phyloP scores from a whole-genome alignment of 2,888 invertebrate genomes.

The Tachystola acroxantha region DNA sequence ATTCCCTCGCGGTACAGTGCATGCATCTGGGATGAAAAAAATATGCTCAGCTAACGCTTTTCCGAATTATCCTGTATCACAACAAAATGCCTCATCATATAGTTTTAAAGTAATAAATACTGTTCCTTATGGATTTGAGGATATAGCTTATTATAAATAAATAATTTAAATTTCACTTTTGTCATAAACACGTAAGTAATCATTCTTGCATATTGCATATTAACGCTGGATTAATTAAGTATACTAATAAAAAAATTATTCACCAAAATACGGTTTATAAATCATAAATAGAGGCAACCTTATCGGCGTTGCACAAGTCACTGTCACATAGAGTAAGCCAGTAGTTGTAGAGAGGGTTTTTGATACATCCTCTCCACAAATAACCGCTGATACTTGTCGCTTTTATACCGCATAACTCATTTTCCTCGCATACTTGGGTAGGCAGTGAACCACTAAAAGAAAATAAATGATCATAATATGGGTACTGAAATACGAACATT shows the following conservation, averaged over 20 bases:
- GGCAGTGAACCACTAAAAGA: slow-evolving; percentile 40
- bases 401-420: slow-evolving; percentile 55
- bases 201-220: too few species aligned
- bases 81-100: too few species aligned
- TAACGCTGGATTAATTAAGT: too few species aligned
- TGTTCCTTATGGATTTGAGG: too few species aligned
- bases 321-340: slow-evolving; percentile 49
- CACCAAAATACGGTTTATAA: not conserved
- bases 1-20: slow-evolving; percentile 2
- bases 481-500: too few species aligned
- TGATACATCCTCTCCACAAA: slow-evolving; percentile 57
- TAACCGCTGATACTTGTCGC: slow-evolving; percentile 44
- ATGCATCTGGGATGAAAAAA: slow-evolving; percentile 10
- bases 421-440: slow-evolving; percentile 36
- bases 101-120: too few species aligned
- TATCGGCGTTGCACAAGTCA: slow-evolving; percentile 52
- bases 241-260: too few species aligned
- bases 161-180: too few species aligned
- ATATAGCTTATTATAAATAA: too few species aligned
- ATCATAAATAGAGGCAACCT: slow-evolving; percentile 37
- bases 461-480: not conserved
- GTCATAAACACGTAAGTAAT: too few species aligned
- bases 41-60: too few species aligned
- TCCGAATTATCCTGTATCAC: too few species aligned
- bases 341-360: slow-evolving; percentile 51